Conservation (phyloP, 2,888 invertebrate genomes). For the Sisyra nigra region DNA sequence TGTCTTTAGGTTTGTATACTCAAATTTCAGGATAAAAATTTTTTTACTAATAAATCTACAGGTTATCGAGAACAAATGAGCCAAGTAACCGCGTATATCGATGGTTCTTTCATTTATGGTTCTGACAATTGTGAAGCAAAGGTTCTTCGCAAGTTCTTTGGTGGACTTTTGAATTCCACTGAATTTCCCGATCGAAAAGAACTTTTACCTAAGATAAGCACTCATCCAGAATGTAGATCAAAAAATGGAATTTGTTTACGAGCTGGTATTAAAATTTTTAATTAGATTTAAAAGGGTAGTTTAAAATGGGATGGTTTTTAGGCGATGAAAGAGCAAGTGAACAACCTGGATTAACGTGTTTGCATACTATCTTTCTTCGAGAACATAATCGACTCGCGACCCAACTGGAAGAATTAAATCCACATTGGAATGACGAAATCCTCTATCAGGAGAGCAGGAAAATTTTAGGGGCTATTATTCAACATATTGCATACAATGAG, state of each 20-base stretch:
- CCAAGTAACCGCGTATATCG: constrained; percentile 46
- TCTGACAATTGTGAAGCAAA: constrained; percentile 32
- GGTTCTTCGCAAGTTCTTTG: constrained; percentile 33
- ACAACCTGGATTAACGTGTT: constrained; percentile 45
- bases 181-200: constrained; percentile 23
- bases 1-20: constrained; percentile 7
- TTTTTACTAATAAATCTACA: constrained; percentile 9
- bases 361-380: constrained; percentile 50
- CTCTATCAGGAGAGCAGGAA: constrained; percentile 50
- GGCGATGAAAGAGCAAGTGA: constrained; percentile 57
- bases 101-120: constrained; percentile 52
- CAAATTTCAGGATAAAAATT: neutral
- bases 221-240: constrained; percentile 28
- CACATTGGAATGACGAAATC: constrained; percentile 46
- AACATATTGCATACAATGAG: constrained; percentile 56
- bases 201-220: constrained; percentile 25
- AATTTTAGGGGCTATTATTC: constrained; percentile 50
- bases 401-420: constrained; percentile 40
- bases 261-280: constrained; percentile 17
- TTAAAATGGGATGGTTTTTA: constrained; percentile 17
- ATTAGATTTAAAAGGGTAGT: neutral
- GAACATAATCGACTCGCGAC: constrained; percentile 58
- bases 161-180: constrained; percentile 34
- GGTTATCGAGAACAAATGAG: constrained; percentile 41
- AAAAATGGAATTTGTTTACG: constrained; percentile 26